A percentile compares a stretch with the other conserved stretches of the same genome.
phyloP scores from a whole-genome alignment of 2,797 vertebrate genomes.

The Parotocinclus haroldoi region DNA sequence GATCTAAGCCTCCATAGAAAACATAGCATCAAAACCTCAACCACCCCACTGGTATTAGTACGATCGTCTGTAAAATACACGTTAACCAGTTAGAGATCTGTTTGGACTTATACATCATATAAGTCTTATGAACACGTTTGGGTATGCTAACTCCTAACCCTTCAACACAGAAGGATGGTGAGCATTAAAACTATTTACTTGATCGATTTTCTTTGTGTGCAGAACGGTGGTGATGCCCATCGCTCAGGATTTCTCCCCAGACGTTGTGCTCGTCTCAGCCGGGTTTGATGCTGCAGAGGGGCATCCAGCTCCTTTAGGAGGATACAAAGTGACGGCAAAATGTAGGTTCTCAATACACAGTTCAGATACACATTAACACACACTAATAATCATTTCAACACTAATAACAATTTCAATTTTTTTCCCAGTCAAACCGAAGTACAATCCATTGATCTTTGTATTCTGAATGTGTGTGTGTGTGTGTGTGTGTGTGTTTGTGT shows the following conservation, averaged over 20 bases:
- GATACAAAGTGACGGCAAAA: conserved; percentile 92
- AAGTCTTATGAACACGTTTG: too few relatives aligned
- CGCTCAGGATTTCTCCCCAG: conserved; percentile 87
- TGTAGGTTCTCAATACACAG: conserved; percentile 71
- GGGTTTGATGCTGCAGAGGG: conserved; percentile 93
- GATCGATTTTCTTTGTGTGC: conserved; percentile 1
- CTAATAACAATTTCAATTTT: neutral
- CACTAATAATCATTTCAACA: too few relatives aligned
- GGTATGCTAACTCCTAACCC: too few relatives aligned
- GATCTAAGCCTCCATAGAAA: too few relatives aligned
- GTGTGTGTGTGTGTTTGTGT: neutral
- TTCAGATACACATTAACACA: neutral
- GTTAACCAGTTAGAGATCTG: too few relatives aligned
- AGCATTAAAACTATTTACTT: too few relatives aligned
- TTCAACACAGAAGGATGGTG: too few relatives aligned
- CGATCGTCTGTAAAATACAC: too few relatives aligned
- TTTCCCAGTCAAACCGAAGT: neutral
- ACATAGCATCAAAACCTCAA: too few relatives aligned
- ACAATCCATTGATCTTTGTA: neutral
- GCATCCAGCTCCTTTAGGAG: conserved; percentile 86
- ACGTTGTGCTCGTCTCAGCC: conserved; percentile 89
- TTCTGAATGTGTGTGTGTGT: neutral
- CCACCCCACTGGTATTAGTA: too few relatives aligned
- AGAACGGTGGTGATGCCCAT: conserved; percentile 96
- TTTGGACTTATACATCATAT: too few relatives aligned